Percentiles rank a stretch among this genome's conserved stretches.
phyloP scores from a whole-genome alignment of 30 jellyfish, hydroid and myxozoan species.

The Turritopsis dohrnii region DNA sequence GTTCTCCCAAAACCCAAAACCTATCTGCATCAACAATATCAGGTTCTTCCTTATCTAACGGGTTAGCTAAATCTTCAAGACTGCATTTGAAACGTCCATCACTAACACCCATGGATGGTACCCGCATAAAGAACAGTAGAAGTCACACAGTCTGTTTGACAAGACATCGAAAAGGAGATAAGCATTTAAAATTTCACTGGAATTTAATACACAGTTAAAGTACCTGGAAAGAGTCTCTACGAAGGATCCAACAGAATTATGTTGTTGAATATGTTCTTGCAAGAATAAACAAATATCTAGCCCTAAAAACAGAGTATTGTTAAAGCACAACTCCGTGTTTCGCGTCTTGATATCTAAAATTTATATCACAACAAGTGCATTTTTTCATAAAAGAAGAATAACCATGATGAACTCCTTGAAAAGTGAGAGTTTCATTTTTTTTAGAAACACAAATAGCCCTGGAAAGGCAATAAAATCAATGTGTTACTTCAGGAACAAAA shows the following conservation, averaged over 20 bases:
- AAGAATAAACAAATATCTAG: slow-evolving; percentile 34
- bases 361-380: slow-evolving; percentile 35
- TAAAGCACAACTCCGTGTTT: slow-evolving; percentile 34
- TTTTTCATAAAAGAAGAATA: slow-evolving; percentile 21
- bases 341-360: slow-evolving; percentile 50
- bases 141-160: slow-evolving; percentile 5
- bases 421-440: slow-evolving; percentile 3
- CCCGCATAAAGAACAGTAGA: slow-evolving; percentile 34
- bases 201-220: background rate
- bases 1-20: slow-evolving; percentile 33
- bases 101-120: slow-evolving; percentile 33
- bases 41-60: background rate
- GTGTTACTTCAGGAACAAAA: slow-evolving; percentile 18
- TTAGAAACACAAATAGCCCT: slow-evolving; percentile 9
- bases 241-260: slow-evolving; percentile 24
- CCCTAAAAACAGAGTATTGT: slow-evolving; percentile 36
- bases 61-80: background rate
- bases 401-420: slow-evolving; percentile 21
- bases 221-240: background rate
- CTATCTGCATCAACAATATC: slow-evolving; percentile 21
- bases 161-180: slow-evolving; percentile 38
- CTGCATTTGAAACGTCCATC: slow-evolving; percentile 46
- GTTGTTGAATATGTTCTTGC: slow-evolving; percentile 23
- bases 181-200: slow-evolving; percentile 20
- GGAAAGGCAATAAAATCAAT: slow-evolving; percentile 21